phyloP scores from a whole-genome alignment of 1,140 invertebrate species.

The Leptinotarsa lineolata region DNA sequence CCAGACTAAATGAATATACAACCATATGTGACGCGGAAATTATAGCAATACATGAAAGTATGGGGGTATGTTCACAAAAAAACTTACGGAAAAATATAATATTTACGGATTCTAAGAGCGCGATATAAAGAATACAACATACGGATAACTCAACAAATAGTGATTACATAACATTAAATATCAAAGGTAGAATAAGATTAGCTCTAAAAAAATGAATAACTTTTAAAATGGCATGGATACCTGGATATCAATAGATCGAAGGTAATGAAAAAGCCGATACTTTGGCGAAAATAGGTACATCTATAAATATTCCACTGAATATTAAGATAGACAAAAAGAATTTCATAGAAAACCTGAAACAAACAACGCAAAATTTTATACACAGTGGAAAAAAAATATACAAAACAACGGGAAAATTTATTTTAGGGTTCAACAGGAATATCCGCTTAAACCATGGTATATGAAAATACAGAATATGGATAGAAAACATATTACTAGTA shows the following conservation, averaged over 20 bases:
- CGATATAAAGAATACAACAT: neutral
- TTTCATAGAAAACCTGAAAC: neutral
- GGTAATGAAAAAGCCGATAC: slow-evolving; percentile 23
- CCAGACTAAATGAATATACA: too few relatives aligned
- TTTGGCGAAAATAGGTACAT: slow-evolving; percentile 26
- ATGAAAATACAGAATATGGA: neutral
- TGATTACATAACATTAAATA: neutral
- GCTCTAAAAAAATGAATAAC: neutral
- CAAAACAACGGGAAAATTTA: neutral
- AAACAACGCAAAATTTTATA: neutral
- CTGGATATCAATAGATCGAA: slow-evolving; percentile 13
- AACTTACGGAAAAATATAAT: neutral
- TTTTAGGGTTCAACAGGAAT: neutral
- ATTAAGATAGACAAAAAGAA: neutral
- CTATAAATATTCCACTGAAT: slow-evolving; percentile 16
- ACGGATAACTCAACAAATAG: neutral
- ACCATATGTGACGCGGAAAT: too few relatives aligned
- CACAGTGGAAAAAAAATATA: neutral
- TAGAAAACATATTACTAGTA: neutral
- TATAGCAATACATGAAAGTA: neutral
- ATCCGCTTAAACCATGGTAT: neutral
- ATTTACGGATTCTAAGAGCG: neutral
- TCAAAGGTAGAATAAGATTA: neutral
- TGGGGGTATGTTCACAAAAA: slow-evolving; percentile 15
- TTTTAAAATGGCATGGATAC: slow-evolving; percentile 17